These are phyloP conservation scores for Neogale vison DNA, from an alignment of 2,113 vertebrate species.

Conservation along the genomic window DNA sequence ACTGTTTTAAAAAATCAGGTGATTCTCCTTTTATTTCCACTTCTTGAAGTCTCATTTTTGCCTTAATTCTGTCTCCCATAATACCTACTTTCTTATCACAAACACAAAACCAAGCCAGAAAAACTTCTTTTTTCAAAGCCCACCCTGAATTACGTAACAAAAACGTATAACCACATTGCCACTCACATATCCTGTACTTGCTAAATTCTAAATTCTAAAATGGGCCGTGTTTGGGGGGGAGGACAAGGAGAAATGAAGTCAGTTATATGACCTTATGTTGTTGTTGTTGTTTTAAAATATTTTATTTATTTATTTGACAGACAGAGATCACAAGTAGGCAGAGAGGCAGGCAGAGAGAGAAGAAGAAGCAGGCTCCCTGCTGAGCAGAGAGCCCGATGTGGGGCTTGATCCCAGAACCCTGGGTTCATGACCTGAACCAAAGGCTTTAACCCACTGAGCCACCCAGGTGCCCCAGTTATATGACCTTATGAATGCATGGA, in stretches of 20 bases:
- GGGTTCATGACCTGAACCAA: too few relatives aligned
- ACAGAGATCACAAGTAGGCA: too few relatives aligned
- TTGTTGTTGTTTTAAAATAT: too few relatives aligned
- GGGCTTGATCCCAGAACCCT: too few relatives aligned
- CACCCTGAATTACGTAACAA: background rate
- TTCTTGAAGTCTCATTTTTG: background rate
- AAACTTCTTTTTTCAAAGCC: background rate
- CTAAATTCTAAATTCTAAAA: background rate
- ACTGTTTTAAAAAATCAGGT: background rate
- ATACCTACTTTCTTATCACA: background rate
- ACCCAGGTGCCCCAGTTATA: background rate
- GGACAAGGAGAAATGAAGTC: background rate
- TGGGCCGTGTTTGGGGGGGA: background rate
- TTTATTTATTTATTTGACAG: too few relatives aligned
- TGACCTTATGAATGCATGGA: background rate
- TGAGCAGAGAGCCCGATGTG: too few relatives aligned
- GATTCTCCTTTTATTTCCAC: background rate
- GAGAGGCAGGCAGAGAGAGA: too few relatives aligned
- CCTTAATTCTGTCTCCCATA: background rate
- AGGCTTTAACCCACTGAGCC: too few relatives aligned
- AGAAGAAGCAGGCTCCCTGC: too few relatives aligned
- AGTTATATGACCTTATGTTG: background rate
- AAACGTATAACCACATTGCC: background rate
- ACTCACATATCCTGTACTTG: accelerated
- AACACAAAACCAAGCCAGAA: background rate